Evolutionary conservation across 2,888 invertebrate genomes (phyloP), one percentile per base, ranked within the genome.

Genomic region (Hydriomena furcata): DNA sequence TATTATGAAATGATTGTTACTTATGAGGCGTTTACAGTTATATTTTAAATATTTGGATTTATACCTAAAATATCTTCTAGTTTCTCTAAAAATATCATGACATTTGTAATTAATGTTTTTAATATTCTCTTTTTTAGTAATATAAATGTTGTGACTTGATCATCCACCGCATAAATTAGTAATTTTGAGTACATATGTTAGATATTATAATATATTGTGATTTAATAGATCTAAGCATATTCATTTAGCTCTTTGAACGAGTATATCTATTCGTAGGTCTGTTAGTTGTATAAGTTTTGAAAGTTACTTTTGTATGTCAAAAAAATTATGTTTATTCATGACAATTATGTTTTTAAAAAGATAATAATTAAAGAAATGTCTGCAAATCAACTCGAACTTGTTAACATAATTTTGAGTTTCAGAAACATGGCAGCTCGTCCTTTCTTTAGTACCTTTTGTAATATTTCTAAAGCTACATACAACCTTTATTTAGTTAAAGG

Each of bases 141-240:
- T 47, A 47, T n/a, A n/a, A n/a, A 48, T 42, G 37, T 48, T 56
- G 23, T 49, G 41, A 53, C 30, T 48, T 51, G 38, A 56, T 49
- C 49, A 58, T 60, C 60, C 63, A 67, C 59, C 55, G 60, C 60
- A 62, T 65, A 55, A 61, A 57, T 59, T 61, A 55, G 58, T 38
- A 32, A 51, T 46, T 42, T 30, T 37, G 8, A 20, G 8, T 7
- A 4, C 1, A 21, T 38, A n/a, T 23, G 17, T 42, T 38, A 27
- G 38, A 10, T 11, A 23, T n/a, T 46, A 41, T 30, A 44, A 52
- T 36, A 38, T 60, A 51, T 58, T 64, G 63, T 63, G 63, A 67
- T 68, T 61, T 30, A 44, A 46, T 63, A 65, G 55, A 38, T 60
- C 11, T 66, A 60, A 58, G 57, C 23, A 13, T 17, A 17, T 6